Base-by-base conservation (phyloP, 1,140 invertebrate species). In the Octopus bimaculoides region DNA sequence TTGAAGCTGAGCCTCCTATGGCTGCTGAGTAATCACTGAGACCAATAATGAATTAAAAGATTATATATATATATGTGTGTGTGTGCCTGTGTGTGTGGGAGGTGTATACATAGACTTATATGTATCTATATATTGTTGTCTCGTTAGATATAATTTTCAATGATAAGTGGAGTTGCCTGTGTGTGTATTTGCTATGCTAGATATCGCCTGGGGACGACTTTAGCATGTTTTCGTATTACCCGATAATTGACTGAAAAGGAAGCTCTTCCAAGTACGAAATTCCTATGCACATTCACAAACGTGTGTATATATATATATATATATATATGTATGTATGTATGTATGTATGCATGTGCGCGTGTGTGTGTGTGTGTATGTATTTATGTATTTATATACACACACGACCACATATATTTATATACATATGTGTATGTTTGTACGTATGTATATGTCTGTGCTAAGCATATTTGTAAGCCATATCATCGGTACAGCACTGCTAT, bases 241-340 rank as follows among this genome's bases (percentile, higher is more conserved):
- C 26, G 26, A 41, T 41, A 41, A 41, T 41, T 41, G 26, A 41
- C 26, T 41, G 26, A 41, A 41, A 41, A 2, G 26, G 26, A 41
- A 41, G 26, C 26, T 41, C 26, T 3, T 41, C 26, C 26, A 41
- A 41, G 3, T 41, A 41, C 26, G 1, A 41, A 41, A 41, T 41
- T 41, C 26, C 26, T 41, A 41, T 41, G 26, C 26, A 41, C 26
- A 41, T 41, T 41, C 26, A 41, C 26, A 41, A 17, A 61, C 56
- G 56, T 61, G 17, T 61, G 56, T 61, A 61, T 61, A 61, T 61
- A 61, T 61, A 61, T 61, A 61, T 61, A 61, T 61, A 61, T 61
- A 61, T 61, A 61, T 61, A 61, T 61, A 61, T 61, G 17, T 61
- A 61, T 61, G 3, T 61, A 61, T 61, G 3, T 61, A 61, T 61